Conservation (phyloP, 2,113 vertebrate genomes). For the Sinosuthora webbiana region DNA sequence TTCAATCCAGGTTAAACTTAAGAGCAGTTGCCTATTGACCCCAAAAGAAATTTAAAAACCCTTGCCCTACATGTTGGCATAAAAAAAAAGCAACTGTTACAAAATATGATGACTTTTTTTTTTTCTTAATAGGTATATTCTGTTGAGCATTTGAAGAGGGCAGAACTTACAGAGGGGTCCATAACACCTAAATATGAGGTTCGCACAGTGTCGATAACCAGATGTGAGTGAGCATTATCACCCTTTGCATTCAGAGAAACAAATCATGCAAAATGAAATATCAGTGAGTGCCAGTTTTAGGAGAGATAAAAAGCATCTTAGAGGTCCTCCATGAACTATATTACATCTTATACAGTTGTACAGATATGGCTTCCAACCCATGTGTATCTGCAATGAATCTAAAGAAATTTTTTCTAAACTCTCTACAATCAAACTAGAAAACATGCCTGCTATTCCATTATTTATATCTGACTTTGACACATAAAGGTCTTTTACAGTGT, state of each 20-base stretch:
- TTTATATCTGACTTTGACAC: background rate
- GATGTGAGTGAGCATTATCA: background rate
- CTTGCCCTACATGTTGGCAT: background rate
- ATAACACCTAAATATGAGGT: background rate
- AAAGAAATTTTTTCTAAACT: background rate
- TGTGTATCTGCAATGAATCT: background rate
- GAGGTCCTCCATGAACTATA: background rate
- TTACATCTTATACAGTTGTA: background rate
- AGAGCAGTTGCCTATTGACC: background rate
- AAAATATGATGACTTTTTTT: background rate
- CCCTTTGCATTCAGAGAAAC: background rate
- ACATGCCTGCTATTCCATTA: background rate
- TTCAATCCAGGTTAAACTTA: background rate
- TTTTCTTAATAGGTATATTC: background rate
- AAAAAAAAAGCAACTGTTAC: background rate
- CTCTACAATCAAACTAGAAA: background rate
- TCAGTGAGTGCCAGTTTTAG: background rate
- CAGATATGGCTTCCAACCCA: background rate
- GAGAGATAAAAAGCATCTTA: background rate
- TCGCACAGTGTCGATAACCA: fast-evolving
- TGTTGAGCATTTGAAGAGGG: background rate
- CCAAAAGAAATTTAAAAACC: background rate
- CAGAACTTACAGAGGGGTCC: fast-evolving
- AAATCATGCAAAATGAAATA: background rate
- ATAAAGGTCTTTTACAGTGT: background rate